A percentile compares a stretch with the other conserved stretches of the same genome.
Conservation (phyloP, 2,888 invertebrate species). For the Lathronympha strigana region DNA sequence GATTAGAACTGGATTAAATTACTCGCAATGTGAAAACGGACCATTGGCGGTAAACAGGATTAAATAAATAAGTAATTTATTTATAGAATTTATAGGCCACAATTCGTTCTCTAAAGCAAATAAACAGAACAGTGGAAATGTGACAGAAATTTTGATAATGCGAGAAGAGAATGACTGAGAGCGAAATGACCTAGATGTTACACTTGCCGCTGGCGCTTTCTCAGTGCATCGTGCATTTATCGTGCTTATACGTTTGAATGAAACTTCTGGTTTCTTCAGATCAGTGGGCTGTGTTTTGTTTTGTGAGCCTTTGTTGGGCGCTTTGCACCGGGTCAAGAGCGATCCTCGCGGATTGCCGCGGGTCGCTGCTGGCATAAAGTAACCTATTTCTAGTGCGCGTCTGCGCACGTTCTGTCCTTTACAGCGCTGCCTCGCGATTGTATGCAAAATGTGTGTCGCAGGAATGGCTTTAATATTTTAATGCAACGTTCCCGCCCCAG, state of each 20-base stretch:
- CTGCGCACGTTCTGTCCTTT: conserved; percentile 34
- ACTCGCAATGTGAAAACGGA: conserved; percentile 18
- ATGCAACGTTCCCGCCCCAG: neutral
- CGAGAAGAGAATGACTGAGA: conserved; percentile 45
- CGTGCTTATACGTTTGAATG: conserved; percentile 47
- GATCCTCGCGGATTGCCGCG: conserved; percentile 67
- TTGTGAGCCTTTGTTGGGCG: conserved; percentile 64
- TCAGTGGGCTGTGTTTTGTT: conserved; percentile 52
- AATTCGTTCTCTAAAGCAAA: no score
- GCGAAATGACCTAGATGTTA: conserved; percentile 56
- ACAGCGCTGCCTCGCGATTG: conserved; percentile 22
- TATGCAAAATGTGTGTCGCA: conserved; percentile 10
- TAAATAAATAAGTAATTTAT: neutral
- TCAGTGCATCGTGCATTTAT: conserved; percentile 45
- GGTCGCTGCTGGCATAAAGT: conserved; percentile 51
- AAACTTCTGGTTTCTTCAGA: conserved; percentile 52
- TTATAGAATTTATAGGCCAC: no score
- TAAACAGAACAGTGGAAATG: conserved; percentile 20
- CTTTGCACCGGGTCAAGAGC: conserved; percentile 75
- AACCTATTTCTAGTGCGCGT: conserved; percentile 50
- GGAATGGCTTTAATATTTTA: conserved; percentile 2
- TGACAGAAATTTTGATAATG: conserved; percentile 29
- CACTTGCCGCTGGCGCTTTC: conserved; percentile 46
- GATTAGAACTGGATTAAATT: conserved; percentile 31
- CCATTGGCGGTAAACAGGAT: neutral